These are phyloP conservation scores for Augochlorella aurata DNA, from an alignment of 2,888 invertebrate species.

Conservation along the genomic window DNA sequence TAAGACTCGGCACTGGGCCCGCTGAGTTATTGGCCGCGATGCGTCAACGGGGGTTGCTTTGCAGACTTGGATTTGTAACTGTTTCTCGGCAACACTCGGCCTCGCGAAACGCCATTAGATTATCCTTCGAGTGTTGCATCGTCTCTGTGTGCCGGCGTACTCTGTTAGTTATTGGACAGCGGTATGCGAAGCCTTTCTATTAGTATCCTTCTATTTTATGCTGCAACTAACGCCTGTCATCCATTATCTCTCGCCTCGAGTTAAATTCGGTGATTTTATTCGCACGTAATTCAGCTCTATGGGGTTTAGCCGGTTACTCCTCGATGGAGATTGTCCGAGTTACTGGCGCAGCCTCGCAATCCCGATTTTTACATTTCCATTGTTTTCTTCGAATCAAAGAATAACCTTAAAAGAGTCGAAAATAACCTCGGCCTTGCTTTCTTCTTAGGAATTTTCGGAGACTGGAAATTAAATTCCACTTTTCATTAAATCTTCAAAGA, in stretches of 20 bases:
- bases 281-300: neutral
- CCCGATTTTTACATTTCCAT: neutral
- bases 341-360: neutral
- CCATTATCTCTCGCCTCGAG: neutral
- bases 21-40: constrained; percentile 48
- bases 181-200: neutral
- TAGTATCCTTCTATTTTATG: neutral
- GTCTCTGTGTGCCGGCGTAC: neutral
- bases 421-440: too few relatives aligned
- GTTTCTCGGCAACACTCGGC: neutral
- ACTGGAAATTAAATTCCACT: neutral
- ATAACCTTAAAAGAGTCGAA: too few relatives aligned
- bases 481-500: neutral
- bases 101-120: neutral
- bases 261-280: neutral
- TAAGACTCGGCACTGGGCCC: constrained; percentile 35
- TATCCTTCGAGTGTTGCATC: neutral
- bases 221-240: neutral
- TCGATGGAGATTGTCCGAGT: neutral
- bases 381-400: neutral
- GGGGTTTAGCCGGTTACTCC: neutral
- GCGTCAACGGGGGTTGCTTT: constrained; percentile 43
- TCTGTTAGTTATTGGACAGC: constrained; percentile 4
- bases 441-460: neutral
- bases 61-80: constrained; percentile 24